Evolutionary conservation across 2,113 vertebrate genomes (phyloP), one percentile per base, ranked within the genome.

Genomic region (Myanophis thanlyinensis): DNA sequence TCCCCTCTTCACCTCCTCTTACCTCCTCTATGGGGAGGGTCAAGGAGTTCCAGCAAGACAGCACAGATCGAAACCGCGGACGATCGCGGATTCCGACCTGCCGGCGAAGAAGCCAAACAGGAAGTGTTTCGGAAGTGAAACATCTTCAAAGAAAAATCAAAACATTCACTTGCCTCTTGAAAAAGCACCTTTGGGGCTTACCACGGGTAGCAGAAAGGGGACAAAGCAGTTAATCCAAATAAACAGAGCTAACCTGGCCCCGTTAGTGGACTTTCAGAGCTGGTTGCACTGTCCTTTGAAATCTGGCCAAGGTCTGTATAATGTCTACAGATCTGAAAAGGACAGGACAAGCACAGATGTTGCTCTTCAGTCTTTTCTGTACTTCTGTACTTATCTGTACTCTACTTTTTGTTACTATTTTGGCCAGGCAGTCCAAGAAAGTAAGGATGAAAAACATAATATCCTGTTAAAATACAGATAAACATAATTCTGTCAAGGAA

Each of bases 301-400:
- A 22, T 25, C 35, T 56, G 53, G 22, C 11, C 35, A 89, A 10
- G 53, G 52, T 44, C 35, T 46, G 51, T 91, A 91, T 95, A 94
- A n/a, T 11, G 25, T 49, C 20, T 59, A 30, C 44, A 48, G 27
- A 40, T 59, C 48, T 35, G 27, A 95, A 93, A 87, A 91, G 93
- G 93, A 91, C 23, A 94, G 92, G 85, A 52, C 89, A 89, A 51
- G 30, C 44, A 48, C 22, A 92, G 20, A 73, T 22, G 40, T 44
- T 54, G 11, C 88, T 48, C 92, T 52, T 91, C 94, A 95, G 80
- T 53, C 91, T 89, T 93, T 93, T 87, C 67, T 52, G n/a, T 91
- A 88, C 49, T 89, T 67, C 12, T 67, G 25, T n/a, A 67, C 91
- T 91, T 93, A 93, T 88, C 73, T 53, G 49, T 91, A 89, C 80